Evolutionary conservation across 92 coral and sea anemone genomes (phyloP).

Genomic region (Parazoanthus darwini): DNA sequence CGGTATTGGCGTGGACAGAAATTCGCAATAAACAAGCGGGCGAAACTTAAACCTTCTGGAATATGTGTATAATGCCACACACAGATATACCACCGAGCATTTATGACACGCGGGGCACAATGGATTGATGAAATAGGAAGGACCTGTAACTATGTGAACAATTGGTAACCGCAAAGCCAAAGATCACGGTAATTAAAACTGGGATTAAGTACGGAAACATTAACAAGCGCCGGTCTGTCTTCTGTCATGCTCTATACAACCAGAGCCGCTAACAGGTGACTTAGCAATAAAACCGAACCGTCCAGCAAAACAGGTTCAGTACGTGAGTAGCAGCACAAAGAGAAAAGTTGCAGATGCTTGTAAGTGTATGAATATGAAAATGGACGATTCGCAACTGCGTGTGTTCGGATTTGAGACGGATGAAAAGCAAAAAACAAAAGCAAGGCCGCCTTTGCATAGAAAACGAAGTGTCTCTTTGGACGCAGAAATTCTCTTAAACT

Average conservation of each 20-base stretch:
- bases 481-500: constrained; percentile 77
- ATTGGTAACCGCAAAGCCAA: background rate
- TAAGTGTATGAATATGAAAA: background rate
- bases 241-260: background rate
- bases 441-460: constrained; percentile 35
- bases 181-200: background rate
- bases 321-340: background rate
- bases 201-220: background rate
- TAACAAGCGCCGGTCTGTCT: background rate
- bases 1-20: background rate
- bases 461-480: constrained; percentile 89
- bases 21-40: background rate
- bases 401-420: background rate
- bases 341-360: background rate
- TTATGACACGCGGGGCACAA: background rate
- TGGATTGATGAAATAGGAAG: background rate
- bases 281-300: background rate
- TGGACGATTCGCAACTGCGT: constrained; percentile 11
- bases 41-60: background rate
- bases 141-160: background rate
- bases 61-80: background rate
- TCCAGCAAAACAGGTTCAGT: background rate
- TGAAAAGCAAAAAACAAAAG: background rate
- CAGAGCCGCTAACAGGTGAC: too few species aligned
- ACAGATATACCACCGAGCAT: background rate